Percentiles rank a stretch among this genome's conserved stretches.
phyloP scores from a whole-genome alignment of 2,113 vertebrate species.

The Entelurus aequoreus region DNA sequence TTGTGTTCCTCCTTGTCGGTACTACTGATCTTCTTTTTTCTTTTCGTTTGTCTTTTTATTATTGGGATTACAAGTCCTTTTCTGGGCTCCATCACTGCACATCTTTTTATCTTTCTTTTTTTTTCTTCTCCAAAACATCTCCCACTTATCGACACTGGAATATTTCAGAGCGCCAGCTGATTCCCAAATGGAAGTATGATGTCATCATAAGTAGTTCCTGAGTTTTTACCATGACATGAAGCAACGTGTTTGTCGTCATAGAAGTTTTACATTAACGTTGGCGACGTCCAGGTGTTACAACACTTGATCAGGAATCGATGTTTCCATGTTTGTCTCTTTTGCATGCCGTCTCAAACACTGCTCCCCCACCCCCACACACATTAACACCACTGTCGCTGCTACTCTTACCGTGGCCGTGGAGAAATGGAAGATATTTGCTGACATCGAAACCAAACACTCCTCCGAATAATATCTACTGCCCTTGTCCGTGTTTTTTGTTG shows the following conservation, averaged over 20 bases:
- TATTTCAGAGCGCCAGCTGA: constrained; percentile 27
- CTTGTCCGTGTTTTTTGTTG: constrained; percentile 51
- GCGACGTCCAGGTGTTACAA: constrained; percentile 34
- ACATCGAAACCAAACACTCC: constrained; percentile 51
- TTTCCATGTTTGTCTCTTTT: constrained; percentile 39
- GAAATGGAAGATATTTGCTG: constrained; percentile 18
- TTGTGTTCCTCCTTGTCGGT: constrained; percentile 33
- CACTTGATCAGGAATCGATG: constrained; percentile 33
- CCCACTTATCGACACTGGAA: constrained; percentile 62
- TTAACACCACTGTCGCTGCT: constrained; percentile 57
- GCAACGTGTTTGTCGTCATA: constrained; percentile 37
- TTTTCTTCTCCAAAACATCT: constrained; percentile 20
- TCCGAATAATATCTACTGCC: constrained; percentile 1
- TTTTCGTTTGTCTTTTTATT: constrained; percentile 11
- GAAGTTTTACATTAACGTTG: constrained; percentile 50
- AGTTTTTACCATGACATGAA: constrained; percentile 21
- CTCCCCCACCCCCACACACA: constrained; percentile 43
- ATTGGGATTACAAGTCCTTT: constrained; percentile 27
- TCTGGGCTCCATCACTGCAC: constrained; percentile 23
- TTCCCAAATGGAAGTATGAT: constrained; percentile 14
- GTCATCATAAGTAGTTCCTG: constrained; percentile 29
- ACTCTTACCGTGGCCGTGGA: constrained; percentile 41
- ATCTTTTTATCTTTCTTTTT: constrained; percentile 5
- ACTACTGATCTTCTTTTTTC: constrained; percentile 58
- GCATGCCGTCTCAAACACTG: constrained; percentile 61